These are phyloP conservation scores for Lophochroa leadbeateri DNA, from an alignment of 2,113 vertebrate species.

Conservation along the genomic window DNA sequence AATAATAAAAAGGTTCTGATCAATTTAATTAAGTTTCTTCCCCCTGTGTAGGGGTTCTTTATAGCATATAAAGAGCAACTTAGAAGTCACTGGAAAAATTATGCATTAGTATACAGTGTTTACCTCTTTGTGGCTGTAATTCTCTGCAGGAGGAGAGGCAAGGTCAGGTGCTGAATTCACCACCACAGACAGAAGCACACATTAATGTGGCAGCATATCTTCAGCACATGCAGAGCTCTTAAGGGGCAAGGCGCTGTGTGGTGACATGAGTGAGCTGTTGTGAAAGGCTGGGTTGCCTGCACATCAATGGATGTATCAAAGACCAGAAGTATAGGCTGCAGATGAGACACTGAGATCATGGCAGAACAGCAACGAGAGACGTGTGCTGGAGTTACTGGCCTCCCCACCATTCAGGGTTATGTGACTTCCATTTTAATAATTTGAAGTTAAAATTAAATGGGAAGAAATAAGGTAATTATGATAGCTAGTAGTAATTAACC, in stretches of 20 bases:
- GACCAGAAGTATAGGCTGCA: neutral
- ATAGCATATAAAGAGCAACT: neutral
- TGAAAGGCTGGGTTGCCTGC: neutral
- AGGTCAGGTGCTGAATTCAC: fast-evolving
- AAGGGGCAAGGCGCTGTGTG: fast-evolving
- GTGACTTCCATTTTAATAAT: neutral
- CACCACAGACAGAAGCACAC: fast-evolving
- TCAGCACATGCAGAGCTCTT: fast-evolving
- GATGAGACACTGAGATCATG: neutral
- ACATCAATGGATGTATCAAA: fast-evolving
- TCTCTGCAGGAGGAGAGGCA: neutral
- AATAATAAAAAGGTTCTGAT: neutral
- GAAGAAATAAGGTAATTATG: neutral
- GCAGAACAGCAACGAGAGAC: neutral
- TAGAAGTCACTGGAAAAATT: neutral
- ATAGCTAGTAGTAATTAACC: neutral
- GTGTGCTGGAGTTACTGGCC: neutral
- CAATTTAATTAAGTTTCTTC: neutral
- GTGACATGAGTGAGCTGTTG: neutral
- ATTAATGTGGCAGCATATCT: fast-evolving
- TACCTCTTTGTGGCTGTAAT: neutral
- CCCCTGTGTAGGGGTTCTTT: neutral
- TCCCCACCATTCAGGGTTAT: neutral
- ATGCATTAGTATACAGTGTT: fast-evolving
- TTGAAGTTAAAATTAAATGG: neutral